phyloP scores from a whole-genome alignment of 2,797 vertebrate genomes.

The Sebastes goodei region DNA sequence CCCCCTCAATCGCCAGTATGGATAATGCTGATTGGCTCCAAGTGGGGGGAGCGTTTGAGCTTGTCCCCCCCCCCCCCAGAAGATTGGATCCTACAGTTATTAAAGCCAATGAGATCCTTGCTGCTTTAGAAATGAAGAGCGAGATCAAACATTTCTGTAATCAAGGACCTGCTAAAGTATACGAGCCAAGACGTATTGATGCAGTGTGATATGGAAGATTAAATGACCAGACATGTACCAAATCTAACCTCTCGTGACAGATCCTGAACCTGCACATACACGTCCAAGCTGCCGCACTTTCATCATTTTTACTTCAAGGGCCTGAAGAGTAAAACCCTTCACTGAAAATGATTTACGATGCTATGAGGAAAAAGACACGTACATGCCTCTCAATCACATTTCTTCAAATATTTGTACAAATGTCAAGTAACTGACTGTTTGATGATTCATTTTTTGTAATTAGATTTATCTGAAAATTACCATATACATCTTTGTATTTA shows the following conservation, averaged over 20 bases:
- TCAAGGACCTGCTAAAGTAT: slow-evolving; percentile 47
- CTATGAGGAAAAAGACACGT: slow-evolving; percentile 14
- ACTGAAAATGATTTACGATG: slow-evolving; percentile 45
- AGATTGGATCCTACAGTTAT: slow-evolving; percentile 59
- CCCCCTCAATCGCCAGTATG: slow-evolving; percentile 37
- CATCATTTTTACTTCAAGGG: slow-evolving; percentile 50
- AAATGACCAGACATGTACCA: slow-evolving; percentile 54
- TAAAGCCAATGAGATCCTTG: slow-evolving; percentile 54
- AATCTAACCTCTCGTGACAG: slow-evolving; percentile 30
- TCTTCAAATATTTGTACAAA: slow-evolving; percentile 29
- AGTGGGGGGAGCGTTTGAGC: slow-evolving; percentile 25
- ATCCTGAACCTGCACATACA: slow-evolving; percentile 62
- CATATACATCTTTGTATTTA: not conserved
- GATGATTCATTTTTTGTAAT: not conserved
- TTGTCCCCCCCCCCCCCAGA: slow-evolving; percentile 16
- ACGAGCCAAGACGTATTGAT: slow-evolving; percentile 42
- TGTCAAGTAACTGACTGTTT: slow-evolving; percentile 9
- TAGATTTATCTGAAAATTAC: not conserved
- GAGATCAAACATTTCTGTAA: slow-evolving; percentile 70
- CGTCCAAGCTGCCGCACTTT: slow-evolving; percentile 41
- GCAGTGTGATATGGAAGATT: slow-evolving; percentile 37
- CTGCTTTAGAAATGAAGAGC: slow-evolving; percentile 33
- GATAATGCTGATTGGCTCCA: slow-evolving; percentile 65
- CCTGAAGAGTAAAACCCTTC: slow-evolving; percentile 38
- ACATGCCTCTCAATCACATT: slow-evolving; percentile 1